These are phyloP conservation scores for Saturnia pavonia DNA, from an alignment of 2,888 invertebrate species.

Conservation along the genomic window DNA sequence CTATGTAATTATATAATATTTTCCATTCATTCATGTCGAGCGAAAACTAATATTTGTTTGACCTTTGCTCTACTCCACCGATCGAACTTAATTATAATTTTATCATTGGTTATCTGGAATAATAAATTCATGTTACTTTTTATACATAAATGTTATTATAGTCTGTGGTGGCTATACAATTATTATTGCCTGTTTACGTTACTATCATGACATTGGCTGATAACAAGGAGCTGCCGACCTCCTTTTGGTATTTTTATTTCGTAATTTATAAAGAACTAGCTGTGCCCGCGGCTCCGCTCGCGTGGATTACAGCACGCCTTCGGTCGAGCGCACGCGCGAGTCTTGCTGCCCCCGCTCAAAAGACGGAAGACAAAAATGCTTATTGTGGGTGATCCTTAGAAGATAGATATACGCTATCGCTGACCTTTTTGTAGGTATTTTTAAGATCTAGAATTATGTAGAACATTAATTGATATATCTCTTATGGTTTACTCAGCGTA, in stretches of 20 bases:
- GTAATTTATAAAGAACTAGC: too few species aligned
- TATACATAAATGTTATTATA: neutral
- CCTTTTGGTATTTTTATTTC: neutral
- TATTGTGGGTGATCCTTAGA: too few species aligned
- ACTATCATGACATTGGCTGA: constrained; percentile 6
- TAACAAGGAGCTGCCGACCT: neutral
- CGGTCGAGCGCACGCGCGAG: too few species aligned
- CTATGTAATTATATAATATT: neutral
- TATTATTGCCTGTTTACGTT: neutral
- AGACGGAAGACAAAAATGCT: too few species aligned
- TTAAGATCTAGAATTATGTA: too few species aligned
- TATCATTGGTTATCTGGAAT: constrained; percentile 5
- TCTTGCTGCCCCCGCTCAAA: too few species aligned
- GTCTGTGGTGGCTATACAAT: constrained; percentile 1
- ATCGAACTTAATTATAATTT: constrained; percentile 5
- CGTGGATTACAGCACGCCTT: too few species aligned
- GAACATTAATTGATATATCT: too few species aligned
- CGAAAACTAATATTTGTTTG: constrained; percentile 1
- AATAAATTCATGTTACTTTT: neutral
- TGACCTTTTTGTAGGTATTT: too few species aligned
- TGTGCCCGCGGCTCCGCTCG: too few species aligned
- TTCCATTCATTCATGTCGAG: neutral
- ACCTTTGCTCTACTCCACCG: constrained; percentile 2
- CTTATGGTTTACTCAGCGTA: too few species aligned
- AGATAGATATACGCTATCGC: too few species aligned